phyloP scores from a whole-genome alignment of 1,140 invertebrate species.

The Apocrypta bakeri region DNA sequence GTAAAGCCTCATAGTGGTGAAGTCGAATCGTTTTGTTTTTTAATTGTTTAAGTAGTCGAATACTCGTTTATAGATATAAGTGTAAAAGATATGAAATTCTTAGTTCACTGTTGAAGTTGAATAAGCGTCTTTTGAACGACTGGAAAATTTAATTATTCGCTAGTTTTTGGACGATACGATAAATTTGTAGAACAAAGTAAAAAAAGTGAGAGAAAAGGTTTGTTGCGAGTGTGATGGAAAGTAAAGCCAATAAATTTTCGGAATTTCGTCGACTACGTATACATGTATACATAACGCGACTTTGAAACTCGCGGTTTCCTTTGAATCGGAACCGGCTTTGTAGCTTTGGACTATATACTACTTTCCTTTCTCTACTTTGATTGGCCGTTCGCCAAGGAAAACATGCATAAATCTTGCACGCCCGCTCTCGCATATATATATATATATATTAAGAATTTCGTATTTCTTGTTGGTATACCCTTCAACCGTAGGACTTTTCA shows the following conservation, averaged over 20 bases:
- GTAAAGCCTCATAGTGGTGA: no score
- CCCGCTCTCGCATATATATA: no score
- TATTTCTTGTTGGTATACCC: background rate
- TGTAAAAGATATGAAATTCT: no score
- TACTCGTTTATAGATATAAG: no score
- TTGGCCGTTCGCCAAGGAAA: slow-evolving; percentile 27
- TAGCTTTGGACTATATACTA: background rate
- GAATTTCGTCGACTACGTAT: slow-evolving; percentile 51
- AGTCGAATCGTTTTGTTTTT: no score
- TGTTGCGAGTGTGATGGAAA: slow-evolving; percentile 52
- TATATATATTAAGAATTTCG: background rate
- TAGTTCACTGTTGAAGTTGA: no score
- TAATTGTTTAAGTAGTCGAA: no score
- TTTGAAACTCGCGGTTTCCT: slow-evolving; percentile 33
- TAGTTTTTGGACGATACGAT: no score
- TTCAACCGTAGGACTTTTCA: background rate
- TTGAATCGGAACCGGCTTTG: slow-evolving; percentile 12
- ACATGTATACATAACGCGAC: slow-evolving; percentile 19
- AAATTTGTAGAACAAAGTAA: background rate
- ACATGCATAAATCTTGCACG: slow-evolving; percentile 20
- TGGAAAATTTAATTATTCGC: no score
- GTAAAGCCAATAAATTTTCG: slow-evolving; percentile 49
- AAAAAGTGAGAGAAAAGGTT: slow-evolving; percentile 4
- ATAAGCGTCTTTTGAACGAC: no score
- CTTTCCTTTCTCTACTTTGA: slow-evolving; percentile 10